Conservation (phyloP, 2,888 invertebrate genomes). For the Hesperia comma region DNA sequence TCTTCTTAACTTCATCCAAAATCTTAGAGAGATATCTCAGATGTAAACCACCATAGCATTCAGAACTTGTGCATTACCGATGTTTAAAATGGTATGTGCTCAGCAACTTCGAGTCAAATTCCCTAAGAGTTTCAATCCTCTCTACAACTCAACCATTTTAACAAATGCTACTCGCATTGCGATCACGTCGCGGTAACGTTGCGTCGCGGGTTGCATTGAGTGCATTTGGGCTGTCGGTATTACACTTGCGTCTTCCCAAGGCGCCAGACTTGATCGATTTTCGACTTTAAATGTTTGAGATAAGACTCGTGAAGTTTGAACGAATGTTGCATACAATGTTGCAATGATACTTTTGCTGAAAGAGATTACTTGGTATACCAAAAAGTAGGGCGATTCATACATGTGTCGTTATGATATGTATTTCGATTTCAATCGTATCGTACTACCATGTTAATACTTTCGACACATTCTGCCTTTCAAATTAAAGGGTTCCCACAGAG, state of each 20-base stretch:
- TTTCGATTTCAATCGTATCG: too few species aligned
- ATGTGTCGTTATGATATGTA: too few species aligned
- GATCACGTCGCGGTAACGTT: slow-evolving; percentile 23
- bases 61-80: neutral
- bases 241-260: slow-evolving; percentile 16
- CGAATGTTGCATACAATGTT: slow-evolving; percentile 5
- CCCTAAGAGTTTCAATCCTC: slow-evolving; percentile 18
- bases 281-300: neutral
- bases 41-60: neutral
- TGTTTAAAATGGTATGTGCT: slow-evolving; percentile 1
- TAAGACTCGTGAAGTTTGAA: neutral
- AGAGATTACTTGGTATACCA: neutral
- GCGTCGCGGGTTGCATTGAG: slow-evolving; percentile 32
- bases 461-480: too few species aligned
- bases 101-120: slow-evolving; percentile 13
- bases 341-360: neutral
- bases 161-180: slow-evolving; percentile 15
- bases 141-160: slow-evolving; percentile 26
- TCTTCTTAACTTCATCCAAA: too few species aligned
- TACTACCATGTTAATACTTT: too few species aligned
- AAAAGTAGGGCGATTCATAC: neutral
- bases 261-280: neutral
- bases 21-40: neutral
- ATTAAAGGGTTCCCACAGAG: too few species aligned
- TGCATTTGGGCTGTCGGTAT: slow-evolving; percentile 32